Evolutionary conservation across 2,113 vertebrate genomes (phyloP).

Genomic region (Anoplopoma fimbria): DNA sequence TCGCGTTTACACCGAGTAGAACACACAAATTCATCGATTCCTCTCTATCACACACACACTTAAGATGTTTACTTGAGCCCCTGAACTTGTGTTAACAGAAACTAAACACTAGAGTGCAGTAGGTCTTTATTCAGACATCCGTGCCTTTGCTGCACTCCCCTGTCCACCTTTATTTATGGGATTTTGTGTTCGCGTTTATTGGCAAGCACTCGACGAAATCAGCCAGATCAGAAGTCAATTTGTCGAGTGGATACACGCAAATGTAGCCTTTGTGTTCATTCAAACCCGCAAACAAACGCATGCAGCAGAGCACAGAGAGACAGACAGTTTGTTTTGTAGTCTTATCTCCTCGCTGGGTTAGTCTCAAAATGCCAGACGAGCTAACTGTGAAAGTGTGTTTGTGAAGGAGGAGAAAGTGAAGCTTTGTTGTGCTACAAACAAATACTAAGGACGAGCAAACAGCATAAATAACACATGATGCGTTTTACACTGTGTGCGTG

Average conservation of each 20-base stretch:
- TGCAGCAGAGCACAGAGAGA: background rate
- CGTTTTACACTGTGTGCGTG: background rate
- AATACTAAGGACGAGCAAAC: slow-evolving; percentile 39
- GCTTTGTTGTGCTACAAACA: slow-evolving; percentile 2
- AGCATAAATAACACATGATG: slow-evolving; percentile 47
- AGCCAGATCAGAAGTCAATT: background rate
- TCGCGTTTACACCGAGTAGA: background rate
- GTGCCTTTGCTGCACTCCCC: background rate
- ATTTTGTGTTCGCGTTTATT: slow-evolving; percentile 7
- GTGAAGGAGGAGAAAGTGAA: background rate
- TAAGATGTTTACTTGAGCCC: background rate
- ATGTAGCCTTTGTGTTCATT: background rate
- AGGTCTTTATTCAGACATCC: slow-evolving; percentile 14
- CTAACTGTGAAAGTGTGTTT: background rate
- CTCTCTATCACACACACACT: background rate
- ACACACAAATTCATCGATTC: background rate
- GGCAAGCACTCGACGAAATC: background rate
- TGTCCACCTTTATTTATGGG: background rate
- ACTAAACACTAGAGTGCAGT: slow-evolving; percentile 77
- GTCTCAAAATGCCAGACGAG: background rate
- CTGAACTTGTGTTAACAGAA: slow-evolving; percentile 38
- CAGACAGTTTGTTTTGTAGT: background rate
- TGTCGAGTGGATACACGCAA: background rate
- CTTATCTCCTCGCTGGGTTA: background rate
- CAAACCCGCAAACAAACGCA: background rate